Evolutionary conservation across 2,113 vertebrate species (phyloP), one percentile per base, ranked within the genome.

Genomic region (Heteronetta atricapilla): DNA sequence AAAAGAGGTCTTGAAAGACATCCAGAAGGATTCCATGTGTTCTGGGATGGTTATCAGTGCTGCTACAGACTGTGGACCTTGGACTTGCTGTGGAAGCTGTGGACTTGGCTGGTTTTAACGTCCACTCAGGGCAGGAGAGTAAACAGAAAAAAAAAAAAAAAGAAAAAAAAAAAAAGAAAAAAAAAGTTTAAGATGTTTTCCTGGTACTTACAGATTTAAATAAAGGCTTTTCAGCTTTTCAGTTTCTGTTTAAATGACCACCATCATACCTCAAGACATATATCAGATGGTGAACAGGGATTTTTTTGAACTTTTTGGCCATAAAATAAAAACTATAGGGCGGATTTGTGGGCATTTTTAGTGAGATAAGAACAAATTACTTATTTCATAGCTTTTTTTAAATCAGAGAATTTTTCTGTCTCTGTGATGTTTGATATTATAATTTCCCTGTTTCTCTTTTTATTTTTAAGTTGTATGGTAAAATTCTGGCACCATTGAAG

Each of bases 251-350:
- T 82, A 52, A 92, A 67, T 62, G 63, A 7, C 25, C 28, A 7
- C 33, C 0, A 0, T 63, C 82, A 29, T 4, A 23, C 31, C 11
- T 33, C 21, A 80, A 21, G 21, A 21, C 3, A 12, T 21, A 2
- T 40, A 34, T 82, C 19, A 33, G 5, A 29, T 42, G 17, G 42
- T 53, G 53, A 86, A 38, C 15, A 62, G 23, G 10, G 50, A 9
- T 7, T 73, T 53, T 46, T 13, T 74, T 22, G 19, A 36, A 7
- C 46, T 55, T 31, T 82, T 62, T 38, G 83, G 28, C 7, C 5
- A 34, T 8, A 69, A 25, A 59, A 48, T 23, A 52, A 62, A 85
- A 64, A 68, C 46, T 33, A 5, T 1, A 40, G 58, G 29, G 34
- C 21, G 26, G 29, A 72, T 56, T 31, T 48, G 18, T 19, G 29